Conservation (phyloP, 2,888 invertebrate genomes). For the Eupithecia tripunctaria region DNA sequence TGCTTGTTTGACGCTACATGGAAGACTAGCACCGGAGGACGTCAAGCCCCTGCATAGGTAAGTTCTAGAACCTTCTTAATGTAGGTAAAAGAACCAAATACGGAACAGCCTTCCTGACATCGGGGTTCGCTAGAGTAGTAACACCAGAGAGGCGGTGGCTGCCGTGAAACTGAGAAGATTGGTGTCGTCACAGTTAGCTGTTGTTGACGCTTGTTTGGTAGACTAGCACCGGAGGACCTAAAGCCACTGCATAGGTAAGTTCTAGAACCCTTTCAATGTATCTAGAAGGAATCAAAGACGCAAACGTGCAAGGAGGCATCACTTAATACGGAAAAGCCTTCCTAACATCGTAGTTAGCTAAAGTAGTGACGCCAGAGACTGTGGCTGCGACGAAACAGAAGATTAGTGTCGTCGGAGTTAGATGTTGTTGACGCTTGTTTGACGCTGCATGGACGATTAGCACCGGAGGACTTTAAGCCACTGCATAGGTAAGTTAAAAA, state of each 20-base stretch:
- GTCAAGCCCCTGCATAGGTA: constrained; percentile 93
- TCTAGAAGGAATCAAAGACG: constrained; percentile 95
- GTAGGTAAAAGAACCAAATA: constrained; percentile 90
- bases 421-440: constrained; percentile 93
- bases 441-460: constrained; percentile 92
- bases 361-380: constrained; percentile 85
- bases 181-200: constrained; percentile 91
- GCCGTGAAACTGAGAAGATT: constrained; percentile 84
- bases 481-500: constrained; percentile 85
- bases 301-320: constrained; percentile 95
- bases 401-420: constrained; percentile 91
- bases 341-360: constrained; percentile 90
- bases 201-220: constrained; percentile 93
- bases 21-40: constrained; percentile 92
- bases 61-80: not conserved
- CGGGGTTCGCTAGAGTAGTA: constrained; percentile 90
- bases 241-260: constrained; percentile 91
- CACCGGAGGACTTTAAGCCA: constrained; percentile 95
- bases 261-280: constrained; percentile 94
- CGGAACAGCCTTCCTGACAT: constrained; percentile 95
- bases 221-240: constrained; percentile 93
- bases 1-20: constrained; percentile 93
- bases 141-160: constrained; percentile 74
- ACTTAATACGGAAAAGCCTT: constrained; percentile 98
- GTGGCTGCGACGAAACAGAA: constrained; percentile 79